phyloP scores from a whole-genome alignment of 2,113 vertebrate genomes.

The Cebus imitator region DNA sequence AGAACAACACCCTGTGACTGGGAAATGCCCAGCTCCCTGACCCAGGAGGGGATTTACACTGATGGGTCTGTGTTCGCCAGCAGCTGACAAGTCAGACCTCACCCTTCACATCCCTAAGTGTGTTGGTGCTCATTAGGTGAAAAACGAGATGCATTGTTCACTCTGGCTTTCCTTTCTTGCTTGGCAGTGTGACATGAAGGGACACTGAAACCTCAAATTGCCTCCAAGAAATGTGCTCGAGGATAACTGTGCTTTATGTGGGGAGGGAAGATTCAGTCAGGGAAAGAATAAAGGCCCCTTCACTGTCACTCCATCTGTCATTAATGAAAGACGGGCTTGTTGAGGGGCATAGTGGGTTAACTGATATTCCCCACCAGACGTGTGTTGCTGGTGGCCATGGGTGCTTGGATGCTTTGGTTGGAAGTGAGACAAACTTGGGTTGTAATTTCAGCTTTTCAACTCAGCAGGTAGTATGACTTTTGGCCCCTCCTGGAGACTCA shows the following conservation, averaged over 20 bases:
- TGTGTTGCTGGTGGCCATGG: background rate
- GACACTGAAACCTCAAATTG: constrained; percentile 53
- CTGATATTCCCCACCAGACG: background rate
- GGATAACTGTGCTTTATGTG: background rate
- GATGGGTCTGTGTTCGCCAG: constrained; percentile 18
- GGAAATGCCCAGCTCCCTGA: background rate
- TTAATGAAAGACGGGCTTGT: constrained; percentile 25
- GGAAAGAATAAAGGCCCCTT: background rate
- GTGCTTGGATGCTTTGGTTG: background rate
- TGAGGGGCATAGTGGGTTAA: background rate
- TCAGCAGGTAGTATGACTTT: background rate
- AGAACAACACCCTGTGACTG: constrained; percentile 33
- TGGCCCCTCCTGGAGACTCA: background rate
- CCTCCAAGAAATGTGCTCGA: background rate
- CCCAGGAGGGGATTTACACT: constrained; percentile 37
- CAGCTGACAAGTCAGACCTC: constrained; percentile 51
- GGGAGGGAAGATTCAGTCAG: background rate
- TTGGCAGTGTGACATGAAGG: constrained; percentile 54
- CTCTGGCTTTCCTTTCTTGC: constrained; percentile 56
- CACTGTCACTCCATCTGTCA: background rate
- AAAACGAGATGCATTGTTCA: constrained; percentile 69
- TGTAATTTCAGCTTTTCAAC: background rate
- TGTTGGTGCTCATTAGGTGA: constrained; percentile 60
- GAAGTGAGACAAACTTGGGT: background rate
- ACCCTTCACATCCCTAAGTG: constrained; percentile 54